Base-by-base conservation (phyloP, 2,797 vertebrate species). In the Sebastes reedi region DNA sequence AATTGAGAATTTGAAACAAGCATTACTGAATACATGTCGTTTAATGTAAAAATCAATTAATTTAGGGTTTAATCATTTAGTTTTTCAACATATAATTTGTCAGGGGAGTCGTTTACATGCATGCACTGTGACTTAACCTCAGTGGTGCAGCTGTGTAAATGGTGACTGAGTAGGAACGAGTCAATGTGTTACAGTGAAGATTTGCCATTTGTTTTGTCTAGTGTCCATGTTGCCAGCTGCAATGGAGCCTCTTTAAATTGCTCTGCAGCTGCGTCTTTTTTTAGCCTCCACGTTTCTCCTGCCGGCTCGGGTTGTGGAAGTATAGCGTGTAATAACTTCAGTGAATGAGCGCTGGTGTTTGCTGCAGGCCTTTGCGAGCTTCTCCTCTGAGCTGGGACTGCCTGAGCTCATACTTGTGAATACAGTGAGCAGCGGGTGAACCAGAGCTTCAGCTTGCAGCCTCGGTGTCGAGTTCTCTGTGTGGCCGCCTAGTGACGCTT, bases 401-500 rank as follows among this genome's bases (percentile, higher is more conserved):
- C 5, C 24, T 13, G 27, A 24, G 70, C 10, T 7, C 3, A 39
- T 6, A 16, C 4, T 39, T 39, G 36, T 39, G 36, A 39, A 22
- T 5, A 27, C 2, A 27, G 16, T 0, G 2, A 27, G 12, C n/a
- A 5, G 13, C 2, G 2, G 0, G 22, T 10, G 29, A 6, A 16
- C 55, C 61, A 2, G 13, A 4, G 4, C 30, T 25, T 24, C 25
- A 1, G 42, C 11, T 3, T 8, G 20, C 65, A 87, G 83, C 92
- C 86, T 54, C 90, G 92, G 88, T 78, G 79, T 91, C 32, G 22
- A 24, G 67, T 81, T 4, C 1, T 3, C 5, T 1, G 39, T 50
- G 72, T 80, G 77, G 0, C 91, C 89, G 90, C 34, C 46, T 50
- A 10, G 11, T 50, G 79, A 81, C 65, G 80, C 74, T 29, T 60